A percentile compares a stretch with the other conserved stretches of the same genome.
phyloP scores from a whole-genome alignment of 1,140 invertebrate species.

The Diachasma alloeum region DNA sequence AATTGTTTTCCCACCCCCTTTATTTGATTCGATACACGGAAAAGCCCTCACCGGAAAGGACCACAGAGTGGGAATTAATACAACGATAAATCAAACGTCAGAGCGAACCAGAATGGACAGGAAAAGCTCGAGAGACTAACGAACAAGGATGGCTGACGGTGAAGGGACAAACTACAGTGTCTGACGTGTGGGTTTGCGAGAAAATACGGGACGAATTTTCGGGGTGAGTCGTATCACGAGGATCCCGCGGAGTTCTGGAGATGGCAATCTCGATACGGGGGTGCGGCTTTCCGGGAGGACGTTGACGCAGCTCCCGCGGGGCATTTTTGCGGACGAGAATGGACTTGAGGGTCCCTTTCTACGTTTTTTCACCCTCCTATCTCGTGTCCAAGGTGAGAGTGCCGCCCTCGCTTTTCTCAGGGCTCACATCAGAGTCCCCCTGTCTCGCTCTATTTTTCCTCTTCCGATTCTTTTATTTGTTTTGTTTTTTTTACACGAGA shows the following conservation, averaged over 20 bases:
- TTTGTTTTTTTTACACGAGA: background rate
- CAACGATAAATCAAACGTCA: background rate
- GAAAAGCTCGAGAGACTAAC: background rate
- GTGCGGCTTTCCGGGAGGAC: slow-evolving; percentile 47
- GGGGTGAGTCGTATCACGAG: background rate
- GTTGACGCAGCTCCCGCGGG: slow-evolving; percentile 60
- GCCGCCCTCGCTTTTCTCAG: background rate
- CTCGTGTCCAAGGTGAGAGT: slow-evolving; percentile 22
- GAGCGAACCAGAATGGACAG: background rate
- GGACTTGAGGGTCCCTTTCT: slow-evolving; percentile 5
- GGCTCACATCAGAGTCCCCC: background rate
- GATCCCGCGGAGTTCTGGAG: background rate
- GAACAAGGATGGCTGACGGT: background rate
- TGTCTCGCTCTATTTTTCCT: slow-evolving; percentile 21
- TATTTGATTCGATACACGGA: background rate
- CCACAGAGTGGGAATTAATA: background rate
- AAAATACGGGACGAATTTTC: background rate
- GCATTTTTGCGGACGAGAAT: slow-evolving; percentile 52
- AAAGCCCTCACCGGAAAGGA: background rate
- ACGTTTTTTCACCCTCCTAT: slow-evolving; percentile 17
- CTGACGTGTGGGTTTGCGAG: background rate
- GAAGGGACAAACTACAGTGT: background rate
- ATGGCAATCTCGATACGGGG: slow-evolving; percentile 10
- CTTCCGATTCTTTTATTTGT: slow-evolving; percentile 17
- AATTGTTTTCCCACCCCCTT: background rate